These are phyloP conservation scores for Anorthoa munda DNA, from an alignment of 2,888 invertebrate species.

Conservation along the genomic window DNA sequence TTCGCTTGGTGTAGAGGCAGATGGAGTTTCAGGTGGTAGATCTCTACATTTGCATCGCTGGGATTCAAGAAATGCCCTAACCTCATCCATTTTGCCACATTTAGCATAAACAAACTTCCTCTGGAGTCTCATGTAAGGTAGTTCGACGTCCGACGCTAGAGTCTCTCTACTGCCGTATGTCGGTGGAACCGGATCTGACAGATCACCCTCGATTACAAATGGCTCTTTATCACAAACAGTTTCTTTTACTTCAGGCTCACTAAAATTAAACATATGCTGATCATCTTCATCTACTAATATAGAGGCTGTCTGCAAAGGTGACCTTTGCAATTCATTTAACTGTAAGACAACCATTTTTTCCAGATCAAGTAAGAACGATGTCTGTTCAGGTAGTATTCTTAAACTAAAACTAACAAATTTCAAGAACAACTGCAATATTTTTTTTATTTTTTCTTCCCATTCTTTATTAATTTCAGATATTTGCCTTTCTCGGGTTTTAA, in stretches of 20 bases:
- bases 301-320: conserved; percentile 69
- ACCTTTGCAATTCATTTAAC: conserved; percentile 83
- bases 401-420: conserved; percentile 86
- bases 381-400: conserved; percentile 86
- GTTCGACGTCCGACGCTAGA: conserved; percentile 79
- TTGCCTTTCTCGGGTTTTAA: conserved; percentile 72
- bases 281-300: conserved; percentile 77
- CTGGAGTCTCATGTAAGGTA: conserved; percentile 79
- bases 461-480: conserved; percentile 79
- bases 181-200: conserved; percentile 74
- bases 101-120: conserved; percentile 85
- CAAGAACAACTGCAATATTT: conserved; percentile 83
- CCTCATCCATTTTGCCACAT: conserved; percentile 82
- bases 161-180: conserved; percentile 83
- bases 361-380: conserved; percentile 84
- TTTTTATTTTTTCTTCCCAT: conserved; percentile 85
- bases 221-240: conserved; percentile 77
- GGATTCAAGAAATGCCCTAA: conserved; percentile 79
- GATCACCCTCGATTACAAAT: conserved; percentile 81
- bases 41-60: conserved; percentile 79
- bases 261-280: conserved; percentile 77
- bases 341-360: conserved; percentile 86
- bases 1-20: conserved; percentile 38
- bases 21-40: conserved; percentile 20
- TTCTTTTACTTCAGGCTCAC: conserved; percentile 58